These are phyloP conservation scores for Drosophila kanapiae DNA, from an alignment of 1,140 invertebrate genomes.

Conservation along the genomic window DNA sequence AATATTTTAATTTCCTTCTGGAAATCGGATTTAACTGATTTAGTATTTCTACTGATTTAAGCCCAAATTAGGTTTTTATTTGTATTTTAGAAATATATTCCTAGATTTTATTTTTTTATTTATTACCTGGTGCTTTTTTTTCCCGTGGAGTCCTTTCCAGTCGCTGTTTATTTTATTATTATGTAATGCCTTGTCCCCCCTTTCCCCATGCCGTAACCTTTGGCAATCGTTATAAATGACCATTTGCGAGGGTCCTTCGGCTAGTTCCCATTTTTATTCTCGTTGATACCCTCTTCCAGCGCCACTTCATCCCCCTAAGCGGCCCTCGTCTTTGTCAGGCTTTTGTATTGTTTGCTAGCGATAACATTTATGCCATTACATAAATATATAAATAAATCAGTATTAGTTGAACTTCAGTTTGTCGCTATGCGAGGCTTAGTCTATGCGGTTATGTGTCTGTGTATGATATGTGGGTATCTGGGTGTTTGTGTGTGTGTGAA, in stretches of 20 bases:
- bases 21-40: too few relatives aligned
- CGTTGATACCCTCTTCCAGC: background rate
- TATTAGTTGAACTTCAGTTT: constrained; percentile 68
- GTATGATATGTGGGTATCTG: background rate
- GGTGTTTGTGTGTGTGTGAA: constrained; percentile 25
- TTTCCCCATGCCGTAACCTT: constrained; percentile 21
- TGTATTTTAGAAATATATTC: too few relatives aligned
- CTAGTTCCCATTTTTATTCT: constrained; percentile 40
- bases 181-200: constrained; percentile 58
- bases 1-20: too few relatives aligned
- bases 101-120: too few relatives aligned
- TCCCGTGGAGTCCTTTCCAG: constrained; percentile 1
- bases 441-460: constrained; percentile 3
- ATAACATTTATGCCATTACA: constrained; percentile 80
- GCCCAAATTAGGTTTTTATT: too few relatives aligned
- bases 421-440: constrained; percentile 40
- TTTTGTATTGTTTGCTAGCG: constrained; percentile 68
- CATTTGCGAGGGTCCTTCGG: constrained; percentile 49
- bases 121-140: background rate
- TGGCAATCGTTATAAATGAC: constrained; percentile 79
- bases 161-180: constrained; percentile 68
- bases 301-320: constrained; percentile 1
- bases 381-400: constrained; percentile 82
- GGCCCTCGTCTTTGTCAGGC: constrained; percentile 55
- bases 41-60: too few relatives aligned